Percentiles rank a stretch among this genome's conserved stretches.
These are phyloP conservation scores for Phaonia tiefii DNA, from an alignment of 2,888 invertebrate species.

Conservation along the genomic window DNA sequence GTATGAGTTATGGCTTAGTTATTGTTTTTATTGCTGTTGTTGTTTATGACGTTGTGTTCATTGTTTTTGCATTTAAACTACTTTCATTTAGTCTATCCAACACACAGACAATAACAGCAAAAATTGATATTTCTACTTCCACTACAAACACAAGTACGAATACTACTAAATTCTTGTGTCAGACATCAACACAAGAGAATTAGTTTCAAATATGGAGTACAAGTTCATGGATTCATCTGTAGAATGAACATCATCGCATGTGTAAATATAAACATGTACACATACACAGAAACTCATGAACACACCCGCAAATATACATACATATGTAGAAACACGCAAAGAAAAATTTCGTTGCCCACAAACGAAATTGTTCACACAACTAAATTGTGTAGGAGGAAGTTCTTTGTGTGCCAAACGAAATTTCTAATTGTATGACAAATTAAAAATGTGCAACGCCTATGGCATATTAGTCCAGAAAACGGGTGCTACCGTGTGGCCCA, in stretches of 20 bases:
- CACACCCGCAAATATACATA: neutral
- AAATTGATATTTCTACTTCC: neutral
- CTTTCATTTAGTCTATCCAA: slow-evolving; percentile 23
- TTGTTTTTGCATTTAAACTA: slow-evolving; percentile 23
- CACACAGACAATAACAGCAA: slow-evolving; percentile 16
- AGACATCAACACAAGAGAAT: slow-evolving; percentile 20
- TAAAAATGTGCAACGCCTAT: too few species aligned
- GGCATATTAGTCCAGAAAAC: too few species aligned
- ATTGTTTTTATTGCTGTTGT: neutral
- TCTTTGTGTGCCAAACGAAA: too few species aligned
- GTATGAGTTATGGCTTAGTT: neutral
- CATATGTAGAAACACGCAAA: too few species aligned
- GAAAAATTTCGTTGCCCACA: too few species aligned
- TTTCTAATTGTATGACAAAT: too few species aligned
- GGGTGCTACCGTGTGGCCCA: too few species aligned
- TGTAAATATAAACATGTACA: slow-evolving; percentile 15
- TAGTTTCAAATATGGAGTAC: neutral
- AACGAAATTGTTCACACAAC: too few species aligned
- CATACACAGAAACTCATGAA: neutral
- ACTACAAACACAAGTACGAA: neutral
- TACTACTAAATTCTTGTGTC: neutral
- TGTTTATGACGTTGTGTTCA: neutral
- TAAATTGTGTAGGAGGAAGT: too few species aligned
- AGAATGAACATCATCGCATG: neutral
- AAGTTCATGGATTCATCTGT: neutral